A percentile compares a stretch with the other conserved stretches of the same genome.
phyloP scores from a whole-genome alignment of 2,797 vertebrate species.

The Leucoraja ocellata region DNA sequence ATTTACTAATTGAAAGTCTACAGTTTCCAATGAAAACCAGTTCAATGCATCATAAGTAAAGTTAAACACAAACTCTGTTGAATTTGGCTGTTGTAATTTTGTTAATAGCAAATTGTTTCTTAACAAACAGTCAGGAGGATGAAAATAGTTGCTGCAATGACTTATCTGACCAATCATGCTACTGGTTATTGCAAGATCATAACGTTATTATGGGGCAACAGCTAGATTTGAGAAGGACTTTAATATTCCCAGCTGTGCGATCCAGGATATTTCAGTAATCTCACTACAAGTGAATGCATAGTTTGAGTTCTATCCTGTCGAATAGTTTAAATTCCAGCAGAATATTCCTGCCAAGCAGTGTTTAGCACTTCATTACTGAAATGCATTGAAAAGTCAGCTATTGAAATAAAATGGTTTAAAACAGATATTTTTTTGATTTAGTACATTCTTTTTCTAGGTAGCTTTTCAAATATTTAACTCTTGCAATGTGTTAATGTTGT shows the following conservation, averaged over 20 bases:
- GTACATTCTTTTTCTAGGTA: background rate
- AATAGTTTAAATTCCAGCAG: background rate
- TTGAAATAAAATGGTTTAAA: conserved; percentile 1
- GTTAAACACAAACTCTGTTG: too few species aligned
- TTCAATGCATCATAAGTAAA: too few species aligned
- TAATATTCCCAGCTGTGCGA: background rate
- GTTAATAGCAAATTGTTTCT: too few species aligned
- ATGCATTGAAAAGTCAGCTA: conserved; percentile 7
- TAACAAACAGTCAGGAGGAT: too few species aligned
- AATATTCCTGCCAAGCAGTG: background rate
- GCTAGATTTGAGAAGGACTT: background rate
- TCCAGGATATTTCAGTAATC: background rate
- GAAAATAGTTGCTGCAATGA: too few species aligned
- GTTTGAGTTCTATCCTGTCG: background rate
- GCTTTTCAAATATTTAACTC: background rate
- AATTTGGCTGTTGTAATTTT: too few species aligned
- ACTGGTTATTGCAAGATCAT: background rate
- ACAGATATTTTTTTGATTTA: background rate
- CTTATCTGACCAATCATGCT: too few species aligned
- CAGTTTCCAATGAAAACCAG: too few species aligned
- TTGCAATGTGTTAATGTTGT: background rate
- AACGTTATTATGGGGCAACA: background rate
- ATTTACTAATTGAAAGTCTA: too few species aligned
- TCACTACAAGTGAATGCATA: too few species aligned
- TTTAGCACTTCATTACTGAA: background rate